Evolutionary conservation across 2,797 vertebrate genomes (phyloP), one percentile per base, ranked within the genome.

Genomic region (Sebastes iracundus): DNA sequence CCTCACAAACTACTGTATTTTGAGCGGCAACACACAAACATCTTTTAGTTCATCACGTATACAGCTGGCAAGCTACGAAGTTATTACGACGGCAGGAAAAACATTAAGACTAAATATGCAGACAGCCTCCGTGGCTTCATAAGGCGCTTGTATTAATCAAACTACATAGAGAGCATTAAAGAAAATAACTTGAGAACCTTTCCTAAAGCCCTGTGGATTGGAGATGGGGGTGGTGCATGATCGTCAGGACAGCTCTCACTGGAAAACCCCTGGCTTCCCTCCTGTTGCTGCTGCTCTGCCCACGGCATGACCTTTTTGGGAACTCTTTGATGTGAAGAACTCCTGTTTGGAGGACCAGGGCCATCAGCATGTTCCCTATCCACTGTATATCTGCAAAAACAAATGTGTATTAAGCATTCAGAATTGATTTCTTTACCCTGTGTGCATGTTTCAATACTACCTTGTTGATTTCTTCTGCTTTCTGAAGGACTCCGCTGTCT

Each of bases 131-230:
- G 27, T 25, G 35, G 58, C 42, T 56, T 69, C n/a, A 72, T 20
- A 68, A 18, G 32, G 10, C 20, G 5, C 35, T 33, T 69, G n/a
- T 59, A 7, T 68, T 22, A 56, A 65, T 42, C 20, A 25, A 70
- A 68, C 42, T 14, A 59, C 10, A 65, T 2, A 6, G 2, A 83
- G 2, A 68, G 20, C 2, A 20, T n/a, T 5, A 75, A 72, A 68
- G 4, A 56, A 72, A 73, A 22, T 18, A 32, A 66, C 9, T 28
- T 56, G 4, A 33, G n/a, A 72, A 63, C 96, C 95, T 96, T 93
- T 91, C 93, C 93, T 65, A 96, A 85, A 27, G 92, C 89, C 18
- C 71, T 89, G 64, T 91, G 94, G 82, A 97, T 59, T 5, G 94
- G 93, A 80, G 95, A 96, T 0, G 93, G 77, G 14, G 87, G 79